Percentiles rank a stretch among this genome's conserved stretches.
These are phyloP conservation scores for Petrocephalus sullivani DNA, from an alignment of 2,797 vertebrate genomes.

Conservation along the genomic window DNA sequence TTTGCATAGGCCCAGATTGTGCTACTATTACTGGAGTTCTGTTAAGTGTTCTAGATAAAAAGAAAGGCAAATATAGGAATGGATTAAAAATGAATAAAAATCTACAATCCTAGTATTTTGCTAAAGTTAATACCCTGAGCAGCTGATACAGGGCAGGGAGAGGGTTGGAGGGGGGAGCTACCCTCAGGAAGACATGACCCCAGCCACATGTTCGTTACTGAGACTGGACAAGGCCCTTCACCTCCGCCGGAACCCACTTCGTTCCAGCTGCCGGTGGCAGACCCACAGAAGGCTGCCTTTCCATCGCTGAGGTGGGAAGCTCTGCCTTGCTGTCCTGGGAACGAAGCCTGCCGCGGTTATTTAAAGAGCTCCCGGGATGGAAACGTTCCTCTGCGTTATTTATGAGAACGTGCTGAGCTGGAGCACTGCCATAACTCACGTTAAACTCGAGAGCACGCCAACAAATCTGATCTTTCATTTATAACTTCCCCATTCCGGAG, in stretches of 20 bases:
- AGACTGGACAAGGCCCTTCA: neutral
- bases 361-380: constrained; percentile 16
- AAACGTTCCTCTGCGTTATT: constrained; percentile 24
- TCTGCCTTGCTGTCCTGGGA: constrained; percentile 1
- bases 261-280: neutral
- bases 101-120: neutral
- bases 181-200: neutral
- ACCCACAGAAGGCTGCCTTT: neutral
- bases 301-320: neutral
- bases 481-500: constrained; percentile 51
- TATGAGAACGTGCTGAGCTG: constrained; percentile 28
- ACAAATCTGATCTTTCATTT: constrained; percentile 40
- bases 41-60: neutral
- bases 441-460: constrained; percentile 17
- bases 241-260: neutral
- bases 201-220: neutral
- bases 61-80: neutral
- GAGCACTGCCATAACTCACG: constrained; percentile 22
- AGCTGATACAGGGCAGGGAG: neutral
- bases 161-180: neutral
- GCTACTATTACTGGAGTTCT: neutral
- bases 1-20: neutral
- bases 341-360: constrained; percentile 9
- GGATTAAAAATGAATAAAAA: neutral
- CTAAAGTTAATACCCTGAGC: neutral